A percentile compares a stretch with the other conserved stretches of the same genome.
phyloP scores from a whole-genome alignment of 2,797 vertebrate genomes.

The Aplochiton taeniatus region DNA sequence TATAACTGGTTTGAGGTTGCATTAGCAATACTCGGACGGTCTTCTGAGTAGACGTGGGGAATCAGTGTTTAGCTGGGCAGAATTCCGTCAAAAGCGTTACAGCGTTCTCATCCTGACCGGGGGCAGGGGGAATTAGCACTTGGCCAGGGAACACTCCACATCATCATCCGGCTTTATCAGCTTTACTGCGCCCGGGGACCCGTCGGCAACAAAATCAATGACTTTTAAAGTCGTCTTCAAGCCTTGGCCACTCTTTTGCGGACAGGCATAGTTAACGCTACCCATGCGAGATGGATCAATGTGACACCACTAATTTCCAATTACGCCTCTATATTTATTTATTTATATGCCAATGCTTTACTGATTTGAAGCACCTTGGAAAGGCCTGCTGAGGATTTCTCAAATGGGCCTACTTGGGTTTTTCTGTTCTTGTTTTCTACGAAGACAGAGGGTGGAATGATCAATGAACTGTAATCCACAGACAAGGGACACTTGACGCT shows the following conservation, averaged over 20 bases:
- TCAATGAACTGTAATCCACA: not conserved
- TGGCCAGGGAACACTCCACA: slow-evolving; percentile 24
- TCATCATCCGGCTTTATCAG: slow-evolving; percentile 49
- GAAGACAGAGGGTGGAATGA: not conserved
- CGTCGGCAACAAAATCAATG: slow-evolving; percentile 56
- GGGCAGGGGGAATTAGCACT: slow-evolving; percentile 17
- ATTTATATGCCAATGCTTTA: slow-evolving; percentile 37
- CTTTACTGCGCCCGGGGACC: slow-evolving; percentile 45
- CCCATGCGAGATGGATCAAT: slow-evolving; percentile 51
- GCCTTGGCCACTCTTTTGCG: slow-evolving; percentile 34
- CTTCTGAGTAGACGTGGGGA: not conserved
- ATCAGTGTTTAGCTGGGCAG: not conserved
- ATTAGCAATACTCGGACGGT: not conserved
- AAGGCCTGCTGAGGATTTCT: not conserved
- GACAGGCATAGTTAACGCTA: slow-evolving; percentile 48
- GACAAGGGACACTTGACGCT: not conserved
- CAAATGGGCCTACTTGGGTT: not conserved
- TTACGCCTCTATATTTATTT: slow-evolving; percentile 42
- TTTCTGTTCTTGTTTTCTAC: not conserved
- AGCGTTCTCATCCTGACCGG: slow-evolving; percentile 10
- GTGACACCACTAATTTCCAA: slow-evolving; percentile 52
- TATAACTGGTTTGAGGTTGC: too few species aligned
- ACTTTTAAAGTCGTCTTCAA: slow-evolving; percentile 49
- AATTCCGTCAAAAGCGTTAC: not conserved
- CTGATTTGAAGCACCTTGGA: slow-evolving; percentile 28